Evolutionary conservation across 2,888 invertebrate genomes (phyloP).

Genomic region (Leptarthrus brevirostris): DNA sequence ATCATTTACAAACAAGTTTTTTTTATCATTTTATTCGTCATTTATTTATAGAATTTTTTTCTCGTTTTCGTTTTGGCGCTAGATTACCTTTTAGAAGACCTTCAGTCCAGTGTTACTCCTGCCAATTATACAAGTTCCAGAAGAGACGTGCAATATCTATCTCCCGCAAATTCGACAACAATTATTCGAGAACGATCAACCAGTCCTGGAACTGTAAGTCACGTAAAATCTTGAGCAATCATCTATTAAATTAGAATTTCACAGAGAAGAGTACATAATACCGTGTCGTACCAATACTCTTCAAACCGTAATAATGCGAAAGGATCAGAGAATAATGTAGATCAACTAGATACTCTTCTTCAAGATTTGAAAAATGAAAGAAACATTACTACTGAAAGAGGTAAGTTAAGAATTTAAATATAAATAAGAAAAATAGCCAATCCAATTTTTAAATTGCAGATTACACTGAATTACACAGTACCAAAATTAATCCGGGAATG

Average conservation of each 20-base stretch:
- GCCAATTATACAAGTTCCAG: slow-evolving; percentile 19
- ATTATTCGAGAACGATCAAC: slow-evolving; percentile 55
- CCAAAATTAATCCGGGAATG: slow-evolving; percentile 53
- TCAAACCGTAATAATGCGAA: slow-evolving; percentile 57
- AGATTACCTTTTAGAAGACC: slow-evolving; percentile 57
- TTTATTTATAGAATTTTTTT: too few relatives aligned
- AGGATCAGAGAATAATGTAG: slow-evolving; percentile 72
- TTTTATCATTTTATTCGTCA: too few relatives aligned
- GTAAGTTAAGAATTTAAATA: slow-evolving; percentile 53
- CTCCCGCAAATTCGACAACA: slow-evolving; percentile 56
- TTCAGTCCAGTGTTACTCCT: slow-evolving; percentile 55
- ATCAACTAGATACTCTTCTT: slow-evolving; percentile 79
- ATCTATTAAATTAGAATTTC: too few relatives aligned
- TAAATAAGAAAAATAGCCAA: background rate
- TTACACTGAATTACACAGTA: slow-evolving; percentile 52
- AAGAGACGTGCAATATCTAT: slow-evolving; percentile 55
- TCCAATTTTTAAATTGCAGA: slow-evolving; percentile 48
- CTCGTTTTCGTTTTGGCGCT: too few relatives aligned
- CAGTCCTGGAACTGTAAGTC: slow-evolving; percentile 52
- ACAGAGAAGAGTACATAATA: slow-evolving; percentile 65
- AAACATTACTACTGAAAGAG: slow-evolving; percentile 62
- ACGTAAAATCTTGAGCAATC: background rate
- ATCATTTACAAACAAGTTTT: too few relatives aligned
- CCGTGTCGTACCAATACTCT: slow-evolving; percentile 65
- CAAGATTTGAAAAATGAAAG: slow-evolving; percentile 75